These are phyloP conservation scores for Drosophila sordidapex DNA, from an alignment of 2,888 invertebrate genomes.

Conservation along the genomic window DNA sequence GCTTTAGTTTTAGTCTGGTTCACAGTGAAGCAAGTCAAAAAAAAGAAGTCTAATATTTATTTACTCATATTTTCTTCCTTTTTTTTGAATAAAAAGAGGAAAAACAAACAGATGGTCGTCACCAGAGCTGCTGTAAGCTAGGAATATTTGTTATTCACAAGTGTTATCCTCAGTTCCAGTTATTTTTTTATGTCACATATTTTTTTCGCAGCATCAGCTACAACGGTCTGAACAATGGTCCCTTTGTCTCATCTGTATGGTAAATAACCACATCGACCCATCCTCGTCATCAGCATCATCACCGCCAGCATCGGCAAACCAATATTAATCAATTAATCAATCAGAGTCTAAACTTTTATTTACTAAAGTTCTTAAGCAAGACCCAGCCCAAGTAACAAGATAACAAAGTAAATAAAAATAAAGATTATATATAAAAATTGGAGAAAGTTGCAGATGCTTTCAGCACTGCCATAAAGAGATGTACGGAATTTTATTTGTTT, in stretches of 20 bases:
- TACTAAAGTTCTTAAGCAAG: slow-evolving; percentile 10
- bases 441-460: neutral
- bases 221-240: neutral
- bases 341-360: slow-evolving; percentile 18
- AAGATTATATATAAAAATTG: neutral
- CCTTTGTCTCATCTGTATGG: neutral
- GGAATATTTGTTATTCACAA: neutral
- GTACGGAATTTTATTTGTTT: neutral
- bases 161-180: neutral
- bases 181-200: neutral
- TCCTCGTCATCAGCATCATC: neutral
- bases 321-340: slow-evolving; percentile 49
- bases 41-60: too few relatives aligned
- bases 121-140: neutral
- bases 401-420: neutral
- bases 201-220: neutral
- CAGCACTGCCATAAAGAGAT: neutral
- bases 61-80: too few relatives aligned
- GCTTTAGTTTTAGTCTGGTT: too few relatives aligned
- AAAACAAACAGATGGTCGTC: neutral
- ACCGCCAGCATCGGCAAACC: neutral
- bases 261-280: neutral
- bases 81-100: neutral
- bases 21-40: too few relatives aligned
- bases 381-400: neutral